Percentiles rank a stretch among this genome's conserved stretches.
phyloP scores from a whole-genome alignment of 2,888 invertebrate genomes.

The Ophion slaviceki region DNA sequence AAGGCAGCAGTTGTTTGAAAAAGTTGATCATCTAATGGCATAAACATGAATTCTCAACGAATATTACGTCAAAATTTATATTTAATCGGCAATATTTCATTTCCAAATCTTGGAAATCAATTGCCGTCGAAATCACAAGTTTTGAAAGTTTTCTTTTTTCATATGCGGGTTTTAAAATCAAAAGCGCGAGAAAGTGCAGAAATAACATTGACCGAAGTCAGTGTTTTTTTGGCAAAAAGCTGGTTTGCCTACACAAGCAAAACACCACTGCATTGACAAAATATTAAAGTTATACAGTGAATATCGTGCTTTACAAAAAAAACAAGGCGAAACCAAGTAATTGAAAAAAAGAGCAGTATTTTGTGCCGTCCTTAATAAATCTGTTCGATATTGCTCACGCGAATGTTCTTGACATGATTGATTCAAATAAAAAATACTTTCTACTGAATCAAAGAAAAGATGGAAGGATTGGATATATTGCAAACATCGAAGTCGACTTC shows the following conservation, averaged over 20 bases:
- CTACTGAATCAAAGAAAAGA: conserved; percentile 15
- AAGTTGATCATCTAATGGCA: not conserved
- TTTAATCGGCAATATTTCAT: conserved; percentile 41
- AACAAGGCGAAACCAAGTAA: conserved; percentile 60
- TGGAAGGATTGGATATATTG: conserved; percentile 10
- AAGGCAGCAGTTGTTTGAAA: too few species aligned
- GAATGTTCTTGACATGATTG: conserved; percentile 34
- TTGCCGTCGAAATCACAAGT: conserved; percentile 65
- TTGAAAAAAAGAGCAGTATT: too few species aligned
- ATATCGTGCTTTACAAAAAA: conserved; percentile 75
- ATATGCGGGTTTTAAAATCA: conserved; percentile 46
- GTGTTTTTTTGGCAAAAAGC: conserved; percentile 67
- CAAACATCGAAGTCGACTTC: not conserved
- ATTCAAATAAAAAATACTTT: conserved; percentile 7
- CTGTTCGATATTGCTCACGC: too few species aligned
- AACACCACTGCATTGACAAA: conserved; percentile 51
- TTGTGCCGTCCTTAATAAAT: conserved; percentile 17
- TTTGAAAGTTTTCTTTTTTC: conserved; percentile 53
- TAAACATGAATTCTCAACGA: not conserved
- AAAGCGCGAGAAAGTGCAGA: conserved; percentile 60
- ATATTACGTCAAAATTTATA: not conserved
- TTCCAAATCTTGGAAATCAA: conserved; percentile 57
- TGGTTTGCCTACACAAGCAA: conserved; percentile 53
- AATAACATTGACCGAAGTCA: conserved; percentile 58
- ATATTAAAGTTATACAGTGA: conserved; percentile 59